phyloP scores from a whole-genome alignment of 2,113 vertebrate genomes.

The Silurus meridionalis region DNA sequence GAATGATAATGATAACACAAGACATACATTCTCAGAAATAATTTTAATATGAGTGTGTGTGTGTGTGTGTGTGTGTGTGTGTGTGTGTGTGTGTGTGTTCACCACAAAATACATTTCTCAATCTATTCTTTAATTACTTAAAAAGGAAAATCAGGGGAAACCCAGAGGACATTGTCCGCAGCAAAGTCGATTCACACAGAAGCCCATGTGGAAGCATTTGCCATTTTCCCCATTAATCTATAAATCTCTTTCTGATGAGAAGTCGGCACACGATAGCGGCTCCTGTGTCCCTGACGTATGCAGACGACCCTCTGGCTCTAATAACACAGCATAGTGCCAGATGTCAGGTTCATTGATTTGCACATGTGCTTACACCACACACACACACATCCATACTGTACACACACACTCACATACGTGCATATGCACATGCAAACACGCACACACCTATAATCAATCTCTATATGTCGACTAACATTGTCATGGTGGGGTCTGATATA shows the following conservation, averaged over 20 bases:
- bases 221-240: slow-evolving; percentile 43
- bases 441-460: slow-evolving; percentile 51
- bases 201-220: slow-evolving; percentile 49
- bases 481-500: slow-evolving; percentile 48
- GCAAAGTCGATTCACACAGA: slow-evolving; percentile 11
- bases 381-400: neutral
- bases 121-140: slow-evolving; percentile 16
- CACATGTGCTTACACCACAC: slow-evolving; percentile 35
- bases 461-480: slow-evolving; percentile 47
- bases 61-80: neutral
- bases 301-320: slow-evolving; percentile 44
- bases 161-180: neutral
- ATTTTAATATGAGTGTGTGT: neutral
- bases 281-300: slow-evolving; percentile 39
- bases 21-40: neutral
- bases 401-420: neutral
- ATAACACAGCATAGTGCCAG: slow-evolving; percentile 47
- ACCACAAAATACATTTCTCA: neutral
- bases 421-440: neutral
- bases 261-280: slow-evolving; percentile 25
- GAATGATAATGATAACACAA: neutral
- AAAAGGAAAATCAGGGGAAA: slow-evolving; percentile 18
- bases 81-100: slow-evolving; percentile 3
- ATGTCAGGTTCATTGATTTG: slow-evolving; percentile 46
- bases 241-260: slow-evolving; percentile 44